Conservation (phyloP, 2,113 vertebrate genomes). For the Camelus dromedarius region DNA sequence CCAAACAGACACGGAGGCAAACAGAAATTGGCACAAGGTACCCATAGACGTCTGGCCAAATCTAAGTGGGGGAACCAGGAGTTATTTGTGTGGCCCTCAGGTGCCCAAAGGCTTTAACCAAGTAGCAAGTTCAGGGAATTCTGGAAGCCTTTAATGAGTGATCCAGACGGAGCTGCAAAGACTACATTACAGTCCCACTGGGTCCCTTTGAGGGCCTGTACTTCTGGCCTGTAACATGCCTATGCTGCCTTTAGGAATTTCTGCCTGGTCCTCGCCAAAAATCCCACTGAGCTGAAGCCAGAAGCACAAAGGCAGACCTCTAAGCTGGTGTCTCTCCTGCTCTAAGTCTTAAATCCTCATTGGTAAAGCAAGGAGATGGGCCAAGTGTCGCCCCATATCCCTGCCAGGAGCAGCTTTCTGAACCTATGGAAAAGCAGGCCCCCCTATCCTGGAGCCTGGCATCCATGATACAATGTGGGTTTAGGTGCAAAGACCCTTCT, state of each 20-base stretch:
- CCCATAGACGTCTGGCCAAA: not conserved
- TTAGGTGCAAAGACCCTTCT: not conserved
- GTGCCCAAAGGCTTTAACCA: not conserved
- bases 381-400: not conserved
- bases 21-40: not conserved
- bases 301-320: rapidly evolving
- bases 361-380: not conserved
- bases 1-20: not conserved
- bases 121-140: not conserved
- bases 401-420: not conserved
- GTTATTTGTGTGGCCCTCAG: not conserved
- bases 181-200: rapidly evolving
- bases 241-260: not conserved
- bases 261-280: not conserved
- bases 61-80: too few species aligned
- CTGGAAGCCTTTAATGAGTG: not conserved
- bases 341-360: not conserved
- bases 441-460: too few species aligned
- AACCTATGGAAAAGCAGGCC: not conserved
- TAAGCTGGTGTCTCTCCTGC: not conserved
- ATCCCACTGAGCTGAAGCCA: not conserved
- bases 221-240: not conserved
- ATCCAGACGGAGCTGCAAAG: not conserved
- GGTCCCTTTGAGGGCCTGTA: not conserved
- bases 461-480: not conserved